Base-by-base conservation (phyloP, 1,140 invertebrate species). In the Atopsyche davidsoni region DNA sequence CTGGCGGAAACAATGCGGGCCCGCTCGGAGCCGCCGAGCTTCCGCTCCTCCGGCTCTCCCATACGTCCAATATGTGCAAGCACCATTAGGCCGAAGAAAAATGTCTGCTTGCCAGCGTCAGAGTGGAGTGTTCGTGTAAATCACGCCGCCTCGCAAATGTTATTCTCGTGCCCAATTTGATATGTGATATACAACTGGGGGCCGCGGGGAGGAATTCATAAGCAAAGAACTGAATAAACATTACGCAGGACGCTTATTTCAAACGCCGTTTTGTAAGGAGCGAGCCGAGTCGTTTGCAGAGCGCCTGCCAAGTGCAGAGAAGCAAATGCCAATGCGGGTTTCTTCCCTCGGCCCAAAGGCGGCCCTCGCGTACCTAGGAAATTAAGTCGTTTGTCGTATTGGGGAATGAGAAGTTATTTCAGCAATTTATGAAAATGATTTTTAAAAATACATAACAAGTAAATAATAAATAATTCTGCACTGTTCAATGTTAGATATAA, bases 151-250 rank as follows among this genome's bases (percentile, higher is more conserved):
- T 46, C 43, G 43, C 43, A 53, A 53, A 52, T 51, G 55, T 53
- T 57, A 53, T 53, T 58, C 51, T 58, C 44, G 51, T 54, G 56
- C 56, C 56, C 56, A 58, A 58, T 58, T 58, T 58, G 56, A 58
- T 54, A 51, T 54, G 56, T 54, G 56, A 58, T 58, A 58, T 58
- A 58, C 41, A 54, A 48, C 46, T 23, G 32, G 38, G 44, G 28
- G 23, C 34, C 21, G 40, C 44, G 39, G 32, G 46, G 36, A 25
- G 46, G 31, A 49, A 17, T 42, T 55, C 46, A 49, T 55, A 55
- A 49, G 53, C 51, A 44, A 48, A 48, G 40, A 45, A 34, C 53
- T 11, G 46, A 49, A 45, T 48, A 45, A 55, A 49, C 53, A 55
- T 46, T 49, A 49, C 53, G 34, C 34, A 34, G 25, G 53, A 55